Base-by-base conservation (phyloP, 2,888 invertebrate genomes). In the Diadegma fenestrale region DNA sequence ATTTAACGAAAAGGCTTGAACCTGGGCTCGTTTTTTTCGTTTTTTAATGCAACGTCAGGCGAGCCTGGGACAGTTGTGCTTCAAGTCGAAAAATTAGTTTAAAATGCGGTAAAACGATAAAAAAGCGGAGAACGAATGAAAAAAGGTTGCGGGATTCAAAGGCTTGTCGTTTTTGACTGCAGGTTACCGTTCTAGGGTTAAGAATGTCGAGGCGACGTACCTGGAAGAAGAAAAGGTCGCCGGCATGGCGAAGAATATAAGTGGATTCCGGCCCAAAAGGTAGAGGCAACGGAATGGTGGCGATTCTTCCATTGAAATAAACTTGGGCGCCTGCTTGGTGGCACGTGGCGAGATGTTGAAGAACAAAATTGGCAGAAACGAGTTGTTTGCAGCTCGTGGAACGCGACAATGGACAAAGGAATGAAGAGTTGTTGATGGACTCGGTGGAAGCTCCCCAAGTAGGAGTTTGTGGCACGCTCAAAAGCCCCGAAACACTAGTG, bases 371-470 rank as follows among this genome's bases (percentile, higher is more conserved):
- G 1, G 84, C 45, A n/a, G 89, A 89, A 3, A 92, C 73, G 37
- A 88, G 85, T 45, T 92, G 90, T 33, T 69, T 85, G 58, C 93
- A 93, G 17, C 80, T 82, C 0, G 66, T 86, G 43, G 83, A 88
- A 4, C 79, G 85, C 7, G 86, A 87, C 33, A 92, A 79, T 0
- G 93, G 93, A 84, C 93, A 93, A 5, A 72, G 54, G 72, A 88
- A 87, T 10, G 76, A 78, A 37, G 85, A 71, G 33, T 77, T 88
- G 1, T 88, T 86, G 17, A 93, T 87, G 8, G 92, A 93, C 51
- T 93, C 93, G 10, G 88, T 91, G 14, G 93, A 93, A 12, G 91
- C 92, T 10, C 92, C 92, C 93, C 93, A 93, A 14, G 89, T 79
- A 0, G 92, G 90, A 5, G 92, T 92, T 8, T 89, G 82, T 0